Conservation (phyloP, 2,888 invertebrate genomes). For the Sarcophaga carnaria region DNA sequence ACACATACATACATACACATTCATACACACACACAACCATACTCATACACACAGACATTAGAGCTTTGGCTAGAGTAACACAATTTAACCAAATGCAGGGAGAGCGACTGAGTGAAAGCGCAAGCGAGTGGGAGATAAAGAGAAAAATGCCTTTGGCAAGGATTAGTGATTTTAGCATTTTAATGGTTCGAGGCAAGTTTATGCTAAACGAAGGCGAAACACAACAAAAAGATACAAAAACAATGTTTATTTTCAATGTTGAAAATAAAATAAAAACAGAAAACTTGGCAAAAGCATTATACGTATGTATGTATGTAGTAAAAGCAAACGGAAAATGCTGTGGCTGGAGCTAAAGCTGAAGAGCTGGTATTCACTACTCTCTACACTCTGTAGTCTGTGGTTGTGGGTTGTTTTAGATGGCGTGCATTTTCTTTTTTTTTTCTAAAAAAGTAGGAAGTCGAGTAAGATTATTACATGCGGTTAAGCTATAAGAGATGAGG, state of each 20-base stretch:
- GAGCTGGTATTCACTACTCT: background rate
- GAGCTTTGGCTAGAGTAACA: slow-evolving; percentile 15
- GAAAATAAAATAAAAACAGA: background rate
- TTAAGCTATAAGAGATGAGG: slow-evolving; percentile 70
- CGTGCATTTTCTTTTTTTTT: background rate
- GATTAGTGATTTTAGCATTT: slow-evolving; percentile 65
- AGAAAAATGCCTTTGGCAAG: slow-evolving; percentile 65
- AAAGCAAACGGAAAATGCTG: background rate
- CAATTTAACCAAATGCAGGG: background rate
- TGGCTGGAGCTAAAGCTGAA: slow-evolving; percentile 32
- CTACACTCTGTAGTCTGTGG: background rate
- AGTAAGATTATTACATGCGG: slow-evolving; percentile 77
- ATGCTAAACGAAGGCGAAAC: slow-evolving; percentile 10
- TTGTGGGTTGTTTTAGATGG: slow-evolving; percentile 62
- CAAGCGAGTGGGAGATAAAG: slow-evolving; percentile 9
- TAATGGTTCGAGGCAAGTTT: slow-evolving; percentile 50
- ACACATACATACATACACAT: slow-evolving; percentile 1
- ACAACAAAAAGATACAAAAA: background rate
- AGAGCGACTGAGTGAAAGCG: background rate
- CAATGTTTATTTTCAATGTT: slow-evolving; percentile 33
- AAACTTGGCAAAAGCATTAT: background rate
- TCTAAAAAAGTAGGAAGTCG: background rate
- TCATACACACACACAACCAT: background rate
- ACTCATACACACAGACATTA: background rate
- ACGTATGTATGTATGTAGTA: background rate